Evolutionary conservation across 2,888 invertebrate genomes (phyloP), one percentile per base, ranked within the genome.

Genomic region (Coleophora flavipennella): DNA sequence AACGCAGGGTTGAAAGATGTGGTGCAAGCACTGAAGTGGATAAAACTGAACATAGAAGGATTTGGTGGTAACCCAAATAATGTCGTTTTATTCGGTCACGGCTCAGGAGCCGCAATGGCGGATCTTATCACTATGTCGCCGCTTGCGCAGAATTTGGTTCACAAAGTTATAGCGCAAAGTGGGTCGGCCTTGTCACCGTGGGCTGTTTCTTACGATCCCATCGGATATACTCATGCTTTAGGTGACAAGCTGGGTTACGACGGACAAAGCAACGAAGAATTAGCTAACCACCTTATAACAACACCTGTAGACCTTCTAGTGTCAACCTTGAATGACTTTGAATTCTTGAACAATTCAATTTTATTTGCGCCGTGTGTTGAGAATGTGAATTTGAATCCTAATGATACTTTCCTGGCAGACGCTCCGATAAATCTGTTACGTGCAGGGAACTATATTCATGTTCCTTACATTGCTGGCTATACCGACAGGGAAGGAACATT

Each of bases 1-100:
- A 97, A 97, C 64, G 90, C 93, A 49, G 96, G 96, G 0, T 69
- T 97, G 14, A 90, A 91, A 63, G 96, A 97, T 64, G 92, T 96
- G 46, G 87, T 92, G 45, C 86, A 93, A 74, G 94, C 92, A 1
- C 73, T 97, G 39, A 67, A 86, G 46, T 93, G 93, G 93, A 84
- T 93, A 1, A 85, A 88, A 50, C 83, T 89, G 38, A 92, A 95
- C 60, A 92, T 93, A 31, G 76, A 55, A 1, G 77, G 85, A 34
- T 94, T 95, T 61, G 92, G 93, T 8, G 95, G 94, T 1, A 89
- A 95, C 67, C 88, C 90, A 0, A 85, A 87, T 32, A 90, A 90
- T 50, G 87, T 96, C 1, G 91, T 94, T 0, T 65, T 96, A 0
- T 86, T 93, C 62, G 96, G 96, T 0, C 93, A 95, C 59, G 91